Evolutionary conservation across 2,797 vertebrate species (phyloP).

Genomic region (Semotilus atromaculatus): DNA sequence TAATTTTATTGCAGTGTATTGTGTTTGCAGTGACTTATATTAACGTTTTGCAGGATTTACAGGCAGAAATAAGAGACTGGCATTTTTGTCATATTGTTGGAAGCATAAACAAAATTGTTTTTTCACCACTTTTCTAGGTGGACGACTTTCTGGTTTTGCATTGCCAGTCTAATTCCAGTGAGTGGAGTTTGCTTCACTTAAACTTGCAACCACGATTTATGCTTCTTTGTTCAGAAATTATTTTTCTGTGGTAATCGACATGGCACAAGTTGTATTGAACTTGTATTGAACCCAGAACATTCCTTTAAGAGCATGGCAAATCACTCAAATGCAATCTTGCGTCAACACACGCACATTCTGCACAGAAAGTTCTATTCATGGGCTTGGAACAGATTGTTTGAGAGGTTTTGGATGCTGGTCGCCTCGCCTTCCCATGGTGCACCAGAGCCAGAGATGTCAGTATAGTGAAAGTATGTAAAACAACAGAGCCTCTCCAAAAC

Average conservation of each 20-base stretch:
- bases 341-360: conserved; percentile 27
- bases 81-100: neutral
- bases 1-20: neutral
- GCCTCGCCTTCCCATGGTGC: conserved; percentile 29
- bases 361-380: conserved; percentile 34
- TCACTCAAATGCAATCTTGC: conserved; percentile 25
- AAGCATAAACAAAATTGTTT: neutral
- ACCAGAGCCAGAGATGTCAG: conserved; percentile 50
- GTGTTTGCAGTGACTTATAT: neutral
- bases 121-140: neutral
- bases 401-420: conserved; percentile 38
- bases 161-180: neutral
- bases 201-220: conserved; percentile 11
- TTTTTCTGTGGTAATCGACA: conserved; percentile 21
- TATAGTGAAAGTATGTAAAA: conserved; percentile 44
- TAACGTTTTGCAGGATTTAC: neutral
- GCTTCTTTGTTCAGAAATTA: conserved; percentile 14
- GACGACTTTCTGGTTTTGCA: neutral
- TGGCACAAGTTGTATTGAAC: neutral
- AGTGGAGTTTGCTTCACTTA: conserved; percentile 14
- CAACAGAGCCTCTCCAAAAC: conserved; percentile 40
- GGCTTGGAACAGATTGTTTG: conserved; percentile 42
- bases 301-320: conserved; percentile 10
- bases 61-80: neutral
- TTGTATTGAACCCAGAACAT: conserved; percentile 16